Evolutionary conservation across 2,888 invertebrate genomes (phyloP), one percentile per base, ranked within the genome.

Genomic region (Scrobipalpa atriplicella): DNA sequence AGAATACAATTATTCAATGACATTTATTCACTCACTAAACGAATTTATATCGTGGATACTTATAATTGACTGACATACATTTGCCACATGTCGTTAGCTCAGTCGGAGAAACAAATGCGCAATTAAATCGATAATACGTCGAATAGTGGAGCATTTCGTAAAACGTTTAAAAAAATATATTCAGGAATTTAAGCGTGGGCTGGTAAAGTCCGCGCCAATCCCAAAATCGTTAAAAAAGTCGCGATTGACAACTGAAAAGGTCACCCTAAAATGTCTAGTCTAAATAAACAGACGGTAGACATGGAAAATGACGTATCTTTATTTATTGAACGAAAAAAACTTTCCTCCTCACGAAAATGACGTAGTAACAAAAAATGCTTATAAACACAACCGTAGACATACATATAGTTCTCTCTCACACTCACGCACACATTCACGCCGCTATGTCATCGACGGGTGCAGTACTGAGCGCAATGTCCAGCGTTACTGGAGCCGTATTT

Each of bases 381-480:
- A 84, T 82, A 84, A 84, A 86, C 84, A 87, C 87, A 89, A 89
- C 87, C 88, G 66, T 84, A 78, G 76, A 82, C 79, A 79, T 75
- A 79, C 72, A 75, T 73, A 74, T 72, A 73, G 75, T 64, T 69
- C 63, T 73, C 72, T 68, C 68, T 63, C 73, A 70, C 73, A 65
- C 72, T 63, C 64, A 64, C 65, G 62, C 67, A 65, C 65, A 61
- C 67, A 64, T 64, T 39, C 67, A 67, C 21, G 62, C 68, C 62
- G 51, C 65, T 70, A 67, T 68, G 68, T 76, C 79, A 56, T 21
- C 6, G 73, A 72, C 70, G 69, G 73, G 74, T 67, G 68, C 65
- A 69, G 63, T 66, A 68, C 71, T 63, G 71, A 70, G 69, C 63
- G 66, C 72, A 73, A 74, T 70, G 73, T n/a, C 0, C n/a, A 18